phyloP scores from a whole-genome alignment of 2,888 invertebrate species.

The Elmis aenea region DNA sequence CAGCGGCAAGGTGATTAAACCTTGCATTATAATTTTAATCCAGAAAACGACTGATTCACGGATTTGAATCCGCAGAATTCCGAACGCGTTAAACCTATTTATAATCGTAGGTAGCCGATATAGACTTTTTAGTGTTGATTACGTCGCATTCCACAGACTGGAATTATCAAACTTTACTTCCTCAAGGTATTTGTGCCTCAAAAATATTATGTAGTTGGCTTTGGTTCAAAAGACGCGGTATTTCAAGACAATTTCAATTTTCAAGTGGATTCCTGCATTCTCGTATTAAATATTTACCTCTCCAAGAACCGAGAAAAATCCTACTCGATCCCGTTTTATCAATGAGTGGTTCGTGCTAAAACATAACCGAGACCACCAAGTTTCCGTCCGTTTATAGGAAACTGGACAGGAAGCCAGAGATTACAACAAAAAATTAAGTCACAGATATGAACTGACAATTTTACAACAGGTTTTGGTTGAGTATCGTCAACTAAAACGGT shows the following conservation, averaged over 20 bases:
- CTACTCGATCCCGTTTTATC: no score
- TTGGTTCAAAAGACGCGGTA: constrained; percentile 18
- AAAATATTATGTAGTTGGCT: constrained; percentile 19
- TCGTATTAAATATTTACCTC: neutral
- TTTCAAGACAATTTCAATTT: constrained; percentile 15
- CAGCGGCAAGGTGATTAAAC: neutral
- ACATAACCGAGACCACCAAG: no score
- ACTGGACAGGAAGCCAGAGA: no score
- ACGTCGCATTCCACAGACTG: constrained; percentile 5
- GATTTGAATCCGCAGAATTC: constrained; percentile 8
- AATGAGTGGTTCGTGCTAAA: no score
- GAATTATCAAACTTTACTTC: constrained; percentile 17
- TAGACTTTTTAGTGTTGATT: no score
- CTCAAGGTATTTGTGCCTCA: constrained; percentile 20
- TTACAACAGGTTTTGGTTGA: no score
- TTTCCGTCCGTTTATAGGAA: no score
- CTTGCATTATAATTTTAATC: constrained; percentile 3
- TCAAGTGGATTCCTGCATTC: constrained; percentile 13
- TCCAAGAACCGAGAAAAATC: no score
- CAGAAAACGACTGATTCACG: constrained; percentile 5
- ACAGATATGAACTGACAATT: no score
- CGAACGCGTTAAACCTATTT: constrained; percentile 10
- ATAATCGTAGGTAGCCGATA: constrained; percentile 9
- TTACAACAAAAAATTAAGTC: no score
- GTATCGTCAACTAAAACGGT: no score